Evolutionary conservation across 2,888 invertebrate species (phyloP).

Genomic region (Salpingus planirostris): DNA sequence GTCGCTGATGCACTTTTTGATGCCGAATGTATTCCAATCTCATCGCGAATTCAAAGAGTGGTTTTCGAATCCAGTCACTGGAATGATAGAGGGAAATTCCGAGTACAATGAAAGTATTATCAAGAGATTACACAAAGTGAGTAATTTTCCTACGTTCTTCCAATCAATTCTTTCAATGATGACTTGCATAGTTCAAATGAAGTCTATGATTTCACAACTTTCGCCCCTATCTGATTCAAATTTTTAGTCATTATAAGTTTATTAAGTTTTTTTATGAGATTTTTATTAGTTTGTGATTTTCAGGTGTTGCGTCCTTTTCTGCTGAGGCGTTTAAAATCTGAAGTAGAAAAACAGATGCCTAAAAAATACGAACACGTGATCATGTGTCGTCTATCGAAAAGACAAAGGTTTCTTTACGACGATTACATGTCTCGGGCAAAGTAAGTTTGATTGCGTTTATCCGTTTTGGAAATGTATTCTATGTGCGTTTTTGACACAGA

Average conservation of each 20-base stretch:
- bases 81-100: conserved; percentile 88
- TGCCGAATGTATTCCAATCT: conserved; percentile 95
- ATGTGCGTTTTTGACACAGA: conserved; percentile 48
- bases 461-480: conserved; percentile 20
- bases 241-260: no score
- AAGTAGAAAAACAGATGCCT: conserved; percentile 97
- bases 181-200: no score
- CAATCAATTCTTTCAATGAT: no score
- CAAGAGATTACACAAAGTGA: conserved; percentile 79
- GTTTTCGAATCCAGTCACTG: conserved; percentile 96
- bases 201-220: conserved; percentile 16
- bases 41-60: conserved; percentile 96
- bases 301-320: conserved; percentile 89
- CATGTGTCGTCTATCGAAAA: conserved; percentile 86
- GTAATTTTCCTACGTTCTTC: no score
- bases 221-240: no score
- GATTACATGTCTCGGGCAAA: conserved; percentile 97
- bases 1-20: conserved; percentile 97
- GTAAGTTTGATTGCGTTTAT: conserved; percentile 47
- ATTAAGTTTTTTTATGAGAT: no score
- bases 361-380: conserved; percentile 94
- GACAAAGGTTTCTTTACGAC: conserved; percentile 95
- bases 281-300: no score
- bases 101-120: conserved; percentile 88
- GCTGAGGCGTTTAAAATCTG: conserved; percentile 80